These are phyloP conservation scores for Amblyraja radiata DNA, from an alignment of 2,797 vertebrate species.

Conservation along the genomic window DNA sequence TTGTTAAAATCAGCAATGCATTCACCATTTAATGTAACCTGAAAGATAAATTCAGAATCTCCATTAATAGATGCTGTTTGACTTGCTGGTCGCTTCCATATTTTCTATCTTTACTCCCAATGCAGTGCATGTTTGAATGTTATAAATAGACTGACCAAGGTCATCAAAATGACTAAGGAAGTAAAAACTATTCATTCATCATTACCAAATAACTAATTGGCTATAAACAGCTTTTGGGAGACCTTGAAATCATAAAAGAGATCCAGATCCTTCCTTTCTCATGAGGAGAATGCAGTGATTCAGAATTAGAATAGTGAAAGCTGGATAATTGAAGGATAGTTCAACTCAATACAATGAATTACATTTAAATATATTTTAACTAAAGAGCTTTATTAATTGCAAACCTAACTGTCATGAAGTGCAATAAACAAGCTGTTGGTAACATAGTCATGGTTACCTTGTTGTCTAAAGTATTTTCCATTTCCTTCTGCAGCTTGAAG, in stretches of 20 bases:
- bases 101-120: background rate
- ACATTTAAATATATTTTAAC: background rate
- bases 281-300: background rate
- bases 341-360: background rate
- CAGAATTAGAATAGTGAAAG: background rate
- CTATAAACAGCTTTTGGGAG: background rate
- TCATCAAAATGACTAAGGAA: background rate
- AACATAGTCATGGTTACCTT: slow-evolving; percentile 50
- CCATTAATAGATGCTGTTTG: background rate
- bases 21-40: background rate
- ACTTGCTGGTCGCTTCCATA: background rate
- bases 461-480: slow-evolving; percentile 50
- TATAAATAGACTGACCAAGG: background rate
- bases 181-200: background rate
- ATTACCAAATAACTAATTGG: background rate
- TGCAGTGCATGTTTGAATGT: background rate
- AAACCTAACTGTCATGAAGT: background rate
- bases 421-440: background rate
- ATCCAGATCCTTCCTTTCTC: background rate
- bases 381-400: background rate
- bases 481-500: slow-evolving; percentile 60
- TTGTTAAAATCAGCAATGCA: background rate
- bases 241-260: background rate
- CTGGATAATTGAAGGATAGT: background rate
- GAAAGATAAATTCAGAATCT: background rate